phyloP scores from a whole-genome alignment of 2,888 invertebrate genomes.

The Perdita meconis region DNA sequence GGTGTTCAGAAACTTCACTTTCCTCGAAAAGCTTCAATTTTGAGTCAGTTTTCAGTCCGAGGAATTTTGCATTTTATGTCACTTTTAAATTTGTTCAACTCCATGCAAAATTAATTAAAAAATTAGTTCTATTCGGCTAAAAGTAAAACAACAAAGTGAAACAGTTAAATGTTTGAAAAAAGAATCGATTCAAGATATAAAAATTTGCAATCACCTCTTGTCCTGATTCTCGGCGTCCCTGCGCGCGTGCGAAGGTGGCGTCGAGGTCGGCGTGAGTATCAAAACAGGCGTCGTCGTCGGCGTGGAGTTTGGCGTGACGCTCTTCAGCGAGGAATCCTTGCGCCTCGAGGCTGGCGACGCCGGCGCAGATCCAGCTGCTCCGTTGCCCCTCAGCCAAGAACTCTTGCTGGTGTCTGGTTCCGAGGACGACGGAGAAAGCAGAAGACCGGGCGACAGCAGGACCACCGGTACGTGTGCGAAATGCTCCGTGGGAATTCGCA shows the following conservation, averaged over 20 bases:
- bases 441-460: slow-evolving; percentile 92
- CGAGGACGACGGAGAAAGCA: slow-evolving; percentile 89
- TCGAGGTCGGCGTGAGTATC: slow-evolving; percentile 75
- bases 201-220: slow-evolving; percentile 70
- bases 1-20: too few species aligned
- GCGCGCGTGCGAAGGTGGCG: slow-evolving; percentile 73
- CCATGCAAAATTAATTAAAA: too few species aligned
- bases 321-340: slow-evolving; percentile 84
- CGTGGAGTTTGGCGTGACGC: slow-evolving; percentile 76
- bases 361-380: slow-evolving; percentile 80
- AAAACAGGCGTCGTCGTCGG: slow-evolving; percentile 78
- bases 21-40: too few species aligned
- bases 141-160: too few species aligned
- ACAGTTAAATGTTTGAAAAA: too few species aligned
- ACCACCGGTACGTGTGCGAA: slow-evolving; percentile 98
- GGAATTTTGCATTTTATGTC: too few species aligned
- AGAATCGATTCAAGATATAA: too few species aligned
- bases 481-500: slow-evolving; percentile 98
- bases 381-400: slow-evolving; percentile 82
- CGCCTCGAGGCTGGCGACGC: slow-evolving; percentile 83
- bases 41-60: too few species aligned
- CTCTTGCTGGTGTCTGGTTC: slow-evolving; percentile 85
- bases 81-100: too few species aligned
- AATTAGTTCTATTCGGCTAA: too few species aligned
- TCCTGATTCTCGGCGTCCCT: slow-evolving; percentile 70